Percentiles rank a stretch among this genome's conserved stretches.
These are phyloP conservation scores for Mustela lutreola DNA, from an alignment of 2,113 vertebrate species.

Conservation along the genomic window DNA sequence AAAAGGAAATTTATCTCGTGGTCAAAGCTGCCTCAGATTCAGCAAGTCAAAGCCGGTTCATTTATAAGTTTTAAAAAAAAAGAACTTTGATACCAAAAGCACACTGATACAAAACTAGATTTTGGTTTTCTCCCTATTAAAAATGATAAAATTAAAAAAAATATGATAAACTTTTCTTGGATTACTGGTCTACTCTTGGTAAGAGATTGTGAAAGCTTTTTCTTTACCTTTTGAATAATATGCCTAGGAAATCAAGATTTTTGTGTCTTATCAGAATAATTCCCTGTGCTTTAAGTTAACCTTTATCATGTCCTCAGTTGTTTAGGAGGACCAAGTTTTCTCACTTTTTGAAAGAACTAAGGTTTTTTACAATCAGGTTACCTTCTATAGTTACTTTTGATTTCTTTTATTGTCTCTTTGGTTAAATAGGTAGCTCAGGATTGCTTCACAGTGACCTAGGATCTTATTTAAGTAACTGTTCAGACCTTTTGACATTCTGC, in stretches of 20 bases:
- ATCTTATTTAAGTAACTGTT: background rate
- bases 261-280: background rate
- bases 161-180: background rate
- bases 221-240: background rate
- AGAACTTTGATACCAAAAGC: background rate
- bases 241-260: background rate
- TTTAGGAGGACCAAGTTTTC: background rate
- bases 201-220: background rate
- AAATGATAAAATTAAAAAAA: background rate
- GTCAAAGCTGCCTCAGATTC: conserved; percentile 13
- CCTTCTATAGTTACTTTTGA: background rate
- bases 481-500: background rate
- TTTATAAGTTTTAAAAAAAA: conserved; percentile 14
- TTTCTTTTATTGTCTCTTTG: background rate
- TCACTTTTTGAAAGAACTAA: conserved; percentile 35
- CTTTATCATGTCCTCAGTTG: background rate
- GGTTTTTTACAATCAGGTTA: background rate
- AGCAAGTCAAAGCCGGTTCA: background rate
- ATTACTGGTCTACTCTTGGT: background rate
- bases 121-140: background rate
- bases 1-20: background rate
- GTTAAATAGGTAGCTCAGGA: background rate
- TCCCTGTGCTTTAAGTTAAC: background rate
- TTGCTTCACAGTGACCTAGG: background rate
- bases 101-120: background rate